These are phyloP conservation scores for Apoda limacodes DNA, from an alignment of 2,888 invertebrate species.

Conservation along the genomic window DNA sequence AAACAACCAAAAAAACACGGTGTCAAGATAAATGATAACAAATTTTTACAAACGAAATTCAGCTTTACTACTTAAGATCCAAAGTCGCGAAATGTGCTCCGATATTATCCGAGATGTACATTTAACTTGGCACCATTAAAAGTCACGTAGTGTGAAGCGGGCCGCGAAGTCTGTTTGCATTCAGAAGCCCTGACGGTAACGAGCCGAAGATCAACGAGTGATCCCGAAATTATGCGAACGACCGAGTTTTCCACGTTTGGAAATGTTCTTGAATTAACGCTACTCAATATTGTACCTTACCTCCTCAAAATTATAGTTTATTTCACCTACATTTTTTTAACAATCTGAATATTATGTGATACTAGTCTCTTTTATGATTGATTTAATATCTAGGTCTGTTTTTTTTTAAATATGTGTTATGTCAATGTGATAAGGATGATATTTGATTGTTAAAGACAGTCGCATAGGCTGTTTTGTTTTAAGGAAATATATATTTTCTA, in stretches of 20 bases:
- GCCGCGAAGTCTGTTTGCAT: conserved; percentile 21
- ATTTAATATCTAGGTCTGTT: too few species aligned
- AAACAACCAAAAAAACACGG: too few species aligned
- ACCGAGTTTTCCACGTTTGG: conserved; percentile 29
- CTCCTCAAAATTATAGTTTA: too few species aligned
- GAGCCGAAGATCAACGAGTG: conserved; percentile 28
- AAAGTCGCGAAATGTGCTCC: not conserved
- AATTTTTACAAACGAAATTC: conserved; percentile 4
- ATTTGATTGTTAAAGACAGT: conserved; percentile 4
- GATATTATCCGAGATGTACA: too few species aligned
- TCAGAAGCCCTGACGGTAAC: conserved; percentile 25
- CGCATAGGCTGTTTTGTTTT: conserved; percentile 18
- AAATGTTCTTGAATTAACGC: conserved; percentile 24
- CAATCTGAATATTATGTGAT: too few species aligned
- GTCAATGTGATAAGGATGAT: conserved; percentile 8
- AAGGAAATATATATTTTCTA: conserved; percentile 24
- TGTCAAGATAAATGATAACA: conserved; percentile 16
- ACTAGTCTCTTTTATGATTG: too few species aligned
- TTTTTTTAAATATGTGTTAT: too few species aligned
- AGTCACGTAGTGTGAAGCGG: not conserved
- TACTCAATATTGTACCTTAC: too few species aligned
- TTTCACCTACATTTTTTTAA: too few species aligned
- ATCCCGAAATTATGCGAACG: conserved; percentile 28
- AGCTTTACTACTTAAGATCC: not conserved
- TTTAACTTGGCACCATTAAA: not conserved